Evolutionary conservation across 1,140 invertebrate genomes (phyloP).

Genomic region (Sycobia sp.): DNA sequence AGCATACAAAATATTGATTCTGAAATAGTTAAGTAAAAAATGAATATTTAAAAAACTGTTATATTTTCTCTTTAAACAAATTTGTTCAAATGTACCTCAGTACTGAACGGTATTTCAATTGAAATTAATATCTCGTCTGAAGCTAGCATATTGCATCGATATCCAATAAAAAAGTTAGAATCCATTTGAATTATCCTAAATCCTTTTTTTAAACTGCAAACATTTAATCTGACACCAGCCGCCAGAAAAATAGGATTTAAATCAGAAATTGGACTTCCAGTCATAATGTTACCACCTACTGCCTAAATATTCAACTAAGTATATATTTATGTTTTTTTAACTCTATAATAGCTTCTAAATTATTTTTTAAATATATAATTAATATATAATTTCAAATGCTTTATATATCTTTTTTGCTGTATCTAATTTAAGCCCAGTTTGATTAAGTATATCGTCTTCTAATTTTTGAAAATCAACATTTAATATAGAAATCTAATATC

Average conservation of each 20-base stretch:
- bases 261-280: slow-evolving; percentile 94
- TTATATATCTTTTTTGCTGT: no score
- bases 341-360: no score
- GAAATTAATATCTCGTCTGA: slow-evolving; percentile 82
- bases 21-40: slow-evolving; percentile 50
- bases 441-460: no score
- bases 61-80: not conserved
- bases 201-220: slow-evolving; percentile 60
- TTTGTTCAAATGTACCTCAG: slow-evolving; percentile 41
- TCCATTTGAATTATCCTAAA: slow-evolving; percentile 75
- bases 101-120: slow-evolving; percentile 73
- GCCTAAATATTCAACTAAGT: no score
- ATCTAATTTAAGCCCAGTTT: no score
- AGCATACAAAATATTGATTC: slow-evolving; percentile 82
- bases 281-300: slow-evolving; percentile 92
- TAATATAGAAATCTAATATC: no score
- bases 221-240: slow-evolving; percentile 59
- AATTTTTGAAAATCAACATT: no score
- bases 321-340: no score
- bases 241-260: slow-evolving; percentile 91
- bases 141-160: slow-evolving; percentile 78
- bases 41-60: not conserved
- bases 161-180: slow-evolving; percentile 84
- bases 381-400: no score
- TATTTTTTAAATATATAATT: no score